Conservation (phyloP, 2,888 invertebrate genomes). For the Leucoptera coffeella region DNA sequence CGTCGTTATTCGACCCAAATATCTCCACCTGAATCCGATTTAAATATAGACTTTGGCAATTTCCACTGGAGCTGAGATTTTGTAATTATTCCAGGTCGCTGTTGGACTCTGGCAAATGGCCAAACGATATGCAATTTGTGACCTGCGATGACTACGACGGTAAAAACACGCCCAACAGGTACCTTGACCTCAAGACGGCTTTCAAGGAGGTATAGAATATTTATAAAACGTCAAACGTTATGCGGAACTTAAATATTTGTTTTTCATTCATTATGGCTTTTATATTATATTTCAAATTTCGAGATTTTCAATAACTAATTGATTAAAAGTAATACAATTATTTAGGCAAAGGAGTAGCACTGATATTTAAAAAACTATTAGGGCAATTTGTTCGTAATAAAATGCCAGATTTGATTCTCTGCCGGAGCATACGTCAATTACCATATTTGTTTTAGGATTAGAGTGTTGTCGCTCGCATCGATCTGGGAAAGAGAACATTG, state of each 20-base stretch:
- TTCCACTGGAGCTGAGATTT: conserved; percentile 29
- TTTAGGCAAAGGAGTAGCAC: no score
- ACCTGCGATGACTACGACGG: conserved; percentile 76
- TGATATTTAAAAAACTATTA: no score
- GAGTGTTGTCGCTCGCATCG: no score
- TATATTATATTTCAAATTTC: conserved; percentile 2
- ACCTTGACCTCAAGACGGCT: conserved; percentile 63
- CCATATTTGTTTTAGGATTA: no score
- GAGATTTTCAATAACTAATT: conserved; percentile 1
- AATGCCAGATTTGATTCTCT: no score
- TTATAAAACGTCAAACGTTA: no score
- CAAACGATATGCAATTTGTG: conserved; percentile 64
- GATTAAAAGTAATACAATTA: no score
- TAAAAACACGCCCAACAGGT: conserved; percentile 66
- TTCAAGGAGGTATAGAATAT: conserved; percentile 64
- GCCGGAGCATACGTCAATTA: no score
- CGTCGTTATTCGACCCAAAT: conserved; percentile 8
- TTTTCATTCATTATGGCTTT: no score
- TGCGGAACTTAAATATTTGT: no score
- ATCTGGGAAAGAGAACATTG: no score
- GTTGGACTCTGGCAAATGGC: conserved; percentile 67
- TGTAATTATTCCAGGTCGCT: conserved; percentile 57
- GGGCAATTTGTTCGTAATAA: no score
- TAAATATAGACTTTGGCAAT: conserved; percentile 12
- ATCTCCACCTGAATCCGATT: neutral